phyloP scores from a whole-genome alignment of 1,140 invertebrate species.

The Dreissena rostriformis region DNA sequence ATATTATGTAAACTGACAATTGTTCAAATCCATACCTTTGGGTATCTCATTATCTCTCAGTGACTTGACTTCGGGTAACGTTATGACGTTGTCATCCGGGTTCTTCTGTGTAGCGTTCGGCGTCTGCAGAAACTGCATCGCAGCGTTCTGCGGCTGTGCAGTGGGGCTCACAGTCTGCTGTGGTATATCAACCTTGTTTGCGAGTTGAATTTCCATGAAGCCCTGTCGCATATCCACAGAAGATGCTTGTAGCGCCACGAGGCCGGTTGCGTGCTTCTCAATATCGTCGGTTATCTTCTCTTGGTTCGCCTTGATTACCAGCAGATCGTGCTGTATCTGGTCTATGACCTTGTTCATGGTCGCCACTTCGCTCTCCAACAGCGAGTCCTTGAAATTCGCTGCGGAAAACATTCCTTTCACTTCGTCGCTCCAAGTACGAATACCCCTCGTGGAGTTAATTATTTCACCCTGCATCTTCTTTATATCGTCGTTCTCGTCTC shows the following conservation, averaged over 20 bases:
- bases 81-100: not conserved
- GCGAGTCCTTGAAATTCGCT: conserved; percentile 11
- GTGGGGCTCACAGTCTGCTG: no score
- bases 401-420: not conserved
- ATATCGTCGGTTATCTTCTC: conserved; percentile 11
- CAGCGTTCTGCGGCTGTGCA: not conserved
- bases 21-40: not conserved
- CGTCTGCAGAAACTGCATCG: not conserved
- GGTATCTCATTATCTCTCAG: not conserved
- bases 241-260: conserved; percentile 17
- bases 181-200: not conserved
- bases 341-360: conserved; percentile 36
- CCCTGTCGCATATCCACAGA: not conserved
- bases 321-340: conserved; percentile 5
- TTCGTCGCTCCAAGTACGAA: not conserved
- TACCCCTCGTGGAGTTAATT: conserved; percentile 6
- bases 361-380: not conserved
- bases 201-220: not conserved
- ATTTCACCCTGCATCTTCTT: conserved; percentile 18
- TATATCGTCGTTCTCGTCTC: conserved; percentile 30
- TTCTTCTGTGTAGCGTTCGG: not conserved
- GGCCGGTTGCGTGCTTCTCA: not conserved
- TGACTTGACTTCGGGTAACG: not conserved
- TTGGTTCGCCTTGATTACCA: conserved; percentile 21
- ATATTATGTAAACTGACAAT: no score